phyloP scores from a whole-genome alignment of 2,113 vertebrate genomes.

The Progne subis region DNA sequence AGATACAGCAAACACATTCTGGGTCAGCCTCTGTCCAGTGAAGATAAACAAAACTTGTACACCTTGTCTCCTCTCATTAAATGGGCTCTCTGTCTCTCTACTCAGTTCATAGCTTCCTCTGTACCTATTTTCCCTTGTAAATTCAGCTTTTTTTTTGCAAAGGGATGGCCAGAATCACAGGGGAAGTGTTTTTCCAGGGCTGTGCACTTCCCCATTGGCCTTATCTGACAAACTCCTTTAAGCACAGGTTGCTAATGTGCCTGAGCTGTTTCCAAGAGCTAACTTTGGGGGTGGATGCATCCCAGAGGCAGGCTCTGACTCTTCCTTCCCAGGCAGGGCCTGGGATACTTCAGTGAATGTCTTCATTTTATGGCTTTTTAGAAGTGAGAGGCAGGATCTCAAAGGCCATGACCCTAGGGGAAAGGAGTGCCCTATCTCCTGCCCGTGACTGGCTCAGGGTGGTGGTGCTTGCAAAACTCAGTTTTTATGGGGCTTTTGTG shows the following conservation, averaged over 20 bases:
- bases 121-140: neutral
- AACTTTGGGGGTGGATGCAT: neutral
- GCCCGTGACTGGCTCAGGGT: neutral
- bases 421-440: constrained; percentile 36
- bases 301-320: neutral
- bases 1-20: neutral
- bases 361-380: constrained; percentile 31
- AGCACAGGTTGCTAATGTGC: neutral
- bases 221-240: neutral
- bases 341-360: neutral
- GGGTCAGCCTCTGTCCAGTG: neutral
- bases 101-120: neutral
- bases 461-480: constrained; percentile 33
- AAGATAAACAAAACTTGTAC: neutral
- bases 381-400: constrained; percentile 1
- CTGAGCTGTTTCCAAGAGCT: neutral
- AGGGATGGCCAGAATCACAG: neutral
- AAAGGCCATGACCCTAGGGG: constrained; percentile 22
- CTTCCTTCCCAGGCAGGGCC: neutral
- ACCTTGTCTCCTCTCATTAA: neutral
- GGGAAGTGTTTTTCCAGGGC: neutral
- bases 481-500: constrained; percentile 58
- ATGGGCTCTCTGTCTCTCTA: neutral
- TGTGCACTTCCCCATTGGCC: neutral
- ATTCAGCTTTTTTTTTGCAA: neutral